Evolutionary conservation across 1,140 invertebrate species (phyloP), one percentile per base, ranked within the genome.

Genomic region (Drosophila athabasca): DNA sequence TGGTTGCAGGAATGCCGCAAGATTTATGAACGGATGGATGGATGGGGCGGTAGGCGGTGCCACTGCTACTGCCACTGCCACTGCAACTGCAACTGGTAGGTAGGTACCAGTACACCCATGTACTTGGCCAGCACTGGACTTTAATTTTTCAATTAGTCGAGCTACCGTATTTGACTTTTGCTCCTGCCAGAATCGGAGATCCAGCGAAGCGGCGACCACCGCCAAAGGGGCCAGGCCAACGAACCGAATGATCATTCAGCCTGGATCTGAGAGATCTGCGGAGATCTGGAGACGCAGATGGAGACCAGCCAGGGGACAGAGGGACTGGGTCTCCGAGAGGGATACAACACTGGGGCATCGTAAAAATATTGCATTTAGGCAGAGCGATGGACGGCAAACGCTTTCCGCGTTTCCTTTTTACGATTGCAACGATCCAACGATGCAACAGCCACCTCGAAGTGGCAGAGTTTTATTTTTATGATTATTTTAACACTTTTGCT

Each of bases 81-180:
- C 17, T 19, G 17, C 17, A 0, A 19, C 17, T 19, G 17, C 17
- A 19, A 19, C 17, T 19, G 17, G 17, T 19, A 19, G 17, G 17
- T 19, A 19, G 17, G 17, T 19, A 19, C n/a, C n/a, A 1, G 17
- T 19, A 19, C 17, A 19, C 52, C 31, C 31, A 69, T 69, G 39
- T 69, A 69, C 44, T 60, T 26, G 50, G 55, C 48, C 39, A 7
- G 67, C 43, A 15, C 22, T 31, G 39, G 55, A 75, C 55, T 90
- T 80, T 79, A 84, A 90, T 90, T 90, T 90, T 90, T 87, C 85
- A 90, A 90, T 90, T 90, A 90, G 87, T 90, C 46, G 60, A 82
- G 87, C 87, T 90, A 82, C 87, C 81, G 87, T 90, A 79, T 85
- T 90, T 82, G 70, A 76, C 69, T 79, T 78, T 62, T 62, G 58